Percentiles rank a stretch among this genome's conserved stretches.
Conservation (phyloP, 1,140 invertebrate species). For the Daktulosphaira vitifoliae region DNA sequence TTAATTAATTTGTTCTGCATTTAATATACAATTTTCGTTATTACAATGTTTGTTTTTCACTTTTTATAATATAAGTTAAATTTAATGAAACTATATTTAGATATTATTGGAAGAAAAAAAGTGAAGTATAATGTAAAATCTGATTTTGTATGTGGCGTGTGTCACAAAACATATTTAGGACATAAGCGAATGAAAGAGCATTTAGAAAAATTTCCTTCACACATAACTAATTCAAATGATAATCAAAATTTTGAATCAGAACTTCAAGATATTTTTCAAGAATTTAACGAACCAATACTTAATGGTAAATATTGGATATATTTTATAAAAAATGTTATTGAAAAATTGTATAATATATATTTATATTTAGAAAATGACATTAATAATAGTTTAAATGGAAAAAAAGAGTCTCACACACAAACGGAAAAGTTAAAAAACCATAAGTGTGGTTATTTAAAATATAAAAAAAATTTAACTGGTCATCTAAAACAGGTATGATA, state of each 20-base stretch:
- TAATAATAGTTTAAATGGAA: too few relatives aligned
- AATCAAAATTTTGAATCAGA: constrained; percentile 7
- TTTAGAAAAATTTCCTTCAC: constrained; percentile 14
- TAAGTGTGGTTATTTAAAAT: constrained; percentile 12
- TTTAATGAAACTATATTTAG: neutral
- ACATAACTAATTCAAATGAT: neutral
- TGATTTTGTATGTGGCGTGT: constrained; percentile 11
- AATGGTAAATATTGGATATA: neutral
- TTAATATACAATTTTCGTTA: too few relatives aligned
- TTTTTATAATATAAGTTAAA: too few relatives aligned
- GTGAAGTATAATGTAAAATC: constrained; percentile 26
- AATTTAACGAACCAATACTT: neutral
- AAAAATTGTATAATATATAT: too few relatives aligned
- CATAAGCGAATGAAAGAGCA: constrained; percentile 29
- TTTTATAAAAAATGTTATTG: too few relatives aligned
- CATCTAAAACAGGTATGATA: constrained; percentile 23
- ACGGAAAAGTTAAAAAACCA: constrained; percentile 3
- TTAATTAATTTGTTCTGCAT: too few relatives aligned
- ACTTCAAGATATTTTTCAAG: constrained; percentile 22
- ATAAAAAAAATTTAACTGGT: constrained; percentile 11
- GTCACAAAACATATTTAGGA: constrained; percentile 22
- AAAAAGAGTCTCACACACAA: constrained; percentile 23
- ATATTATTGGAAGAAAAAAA: constrained; percentile 19
- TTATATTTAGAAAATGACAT: constrained; percentile 2
- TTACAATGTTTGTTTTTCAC: too few relatives aligned